Evolutionary conservation across 2,888 invertebrate species (phyloP).

Genomic region (Elmis aenea): DNA sequence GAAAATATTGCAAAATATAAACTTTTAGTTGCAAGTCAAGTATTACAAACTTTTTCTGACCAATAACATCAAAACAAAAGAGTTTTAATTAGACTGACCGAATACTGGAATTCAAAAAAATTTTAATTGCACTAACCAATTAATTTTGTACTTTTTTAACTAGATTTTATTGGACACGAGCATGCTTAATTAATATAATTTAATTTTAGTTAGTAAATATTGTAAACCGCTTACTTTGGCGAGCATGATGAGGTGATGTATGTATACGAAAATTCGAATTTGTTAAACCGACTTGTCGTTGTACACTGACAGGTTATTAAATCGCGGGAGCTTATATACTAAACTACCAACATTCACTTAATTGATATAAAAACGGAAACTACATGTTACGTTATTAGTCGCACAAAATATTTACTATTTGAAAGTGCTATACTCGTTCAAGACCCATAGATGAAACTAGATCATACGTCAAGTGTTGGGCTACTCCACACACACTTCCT

Average conservation of each 20-base stretch:
- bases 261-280: neutral
- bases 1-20: too few relatives aligned
- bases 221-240: constrained; percentile 10
- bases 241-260: constrained; percentile 8
- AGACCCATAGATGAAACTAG: constrained; percentile 5
- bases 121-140: too few relatives aligned
- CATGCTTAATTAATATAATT: too few relatives aligned
- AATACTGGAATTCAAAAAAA: too few relatives aligned
- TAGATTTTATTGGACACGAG: too few relatives aligned
- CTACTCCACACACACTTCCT: too few relatives aligned
- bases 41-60: too few relatives aligned
- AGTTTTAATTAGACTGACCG: too few relatives aligned
- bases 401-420: constrained; percentile 11
- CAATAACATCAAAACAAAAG: too few relatives aligned
- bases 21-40: too few relatives aligned
- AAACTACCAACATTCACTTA: constrained; percentile 10
- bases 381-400: constrained; percentile 10
- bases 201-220: too few relatives aligned
- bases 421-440: constrained; percentile 11
- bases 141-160: too few relatives aligned
- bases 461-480: constrained; percentile 9
- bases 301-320: constrained; percentile 7
- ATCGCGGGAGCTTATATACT: constrained; percentile 10
- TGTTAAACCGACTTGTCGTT: constrained; percentile 4
- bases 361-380: constrained; percentile 6